phyloP scores from a whole-genome alignment of 2,113 vertebrate genomes.

The Albula goreensis region DNA sequence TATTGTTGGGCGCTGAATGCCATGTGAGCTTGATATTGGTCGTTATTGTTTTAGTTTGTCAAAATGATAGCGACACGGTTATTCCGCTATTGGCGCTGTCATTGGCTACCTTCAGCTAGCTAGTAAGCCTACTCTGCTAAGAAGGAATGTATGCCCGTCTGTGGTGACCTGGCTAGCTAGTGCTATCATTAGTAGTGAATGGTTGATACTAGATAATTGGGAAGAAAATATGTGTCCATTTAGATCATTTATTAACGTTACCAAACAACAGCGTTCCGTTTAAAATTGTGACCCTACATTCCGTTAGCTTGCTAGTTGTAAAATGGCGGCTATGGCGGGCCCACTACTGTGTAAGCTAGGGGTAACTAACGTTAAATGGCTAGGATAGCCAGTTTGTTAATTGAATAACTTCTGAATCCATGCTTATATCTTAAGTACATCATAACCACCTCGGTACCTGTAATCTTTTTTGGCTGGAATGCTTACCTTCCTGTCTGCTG shows the following conservation, averaged over 20 bases:
- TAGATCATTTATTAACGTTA: background rate
- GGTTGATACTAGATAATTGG: too few species aligned
- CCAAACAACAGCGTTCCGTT: background rate
- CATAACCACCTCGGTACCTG: too few species aligned
- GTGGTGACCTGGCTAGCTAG: background rate
- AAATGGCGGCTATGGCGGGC: conserved; percentile 5
- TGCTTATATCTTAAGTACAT: too few species aligned
- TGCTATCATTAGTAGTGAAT: background rate
- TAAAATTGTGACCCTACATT: background rate
- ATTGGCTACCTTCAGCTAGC: background rate
- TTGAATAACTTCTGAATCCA: background rate
- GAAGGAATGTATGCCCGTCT: background rate
- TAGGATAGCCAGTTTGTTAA: background rate
- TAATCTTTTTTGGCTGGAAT: too few species aligned
- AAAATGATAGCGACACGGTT: background rate
- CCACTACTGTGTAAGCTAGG: background rate
- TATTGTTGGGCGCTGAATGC: background rate
- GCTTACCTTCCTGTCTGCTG: too few species aligned
- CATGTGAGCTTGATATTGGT: background rate
- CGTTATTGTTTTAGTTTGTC: background rate
- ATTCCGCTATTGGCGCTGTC: background rate
- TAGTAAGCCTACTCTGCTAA: background rate
- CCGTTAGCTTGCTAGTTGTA: background rate
- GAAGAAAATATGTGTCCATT: background rate
- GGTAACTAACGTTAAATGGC: background rate